Evolutionary conservation across 2,888 invertebrate species (phyloP).

Genomic region (Leucophenga maculata): DNA sequence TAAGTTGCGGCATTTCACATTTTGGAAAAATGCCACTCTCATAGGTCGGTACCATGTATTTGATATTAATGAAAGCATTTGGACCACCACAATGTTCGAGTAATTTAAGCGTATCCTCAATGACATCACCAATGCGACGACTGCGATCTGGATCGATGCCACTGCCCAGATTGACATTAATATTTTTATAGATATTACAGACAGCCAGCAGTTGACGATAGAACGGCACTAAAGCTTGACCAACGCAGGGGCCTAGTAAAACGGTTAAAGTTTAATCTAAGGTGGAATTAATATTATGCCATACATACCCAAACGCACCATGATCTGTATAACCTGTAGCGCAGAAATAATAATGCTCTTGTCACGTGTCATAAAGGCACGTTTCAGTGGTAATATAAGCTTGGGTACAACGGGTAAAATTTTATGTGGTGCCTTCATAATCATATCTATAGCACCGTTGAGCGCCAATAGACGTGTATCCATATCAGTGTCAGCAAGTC

Average conservation of each 20-base stretch:
- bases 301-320: slow-evolving; percentile 82
- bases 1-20: slow-evolving; percentile 38
- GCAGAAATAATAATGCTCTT: slow-evolving; percentile 86
- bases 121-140: slow-evolving; percentile 90
- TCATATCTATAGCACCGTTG: slow-evolving; percentile 88
- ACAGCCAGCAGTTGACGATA: slow-evolving; percentile 94
- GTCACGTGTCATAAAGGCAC: slow-evolving; percentile 88
- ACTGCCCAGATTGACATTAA: slow-evolving; percentile 84
- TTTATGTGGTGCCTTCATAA: slow-evolving; percentile 74
- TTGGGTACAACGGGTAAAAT: slow-evolving; percentile 89
- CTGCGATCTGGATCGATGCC: slow-evolving; percentile 89
- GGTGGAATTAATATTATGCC: neutral
- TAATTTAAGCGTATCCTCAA: slow-evolving; percentile 92
- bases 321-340: slow-evolving; percentile 86
- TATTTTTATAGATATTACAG: slow-evolving; percentile 84
- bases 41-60: slow-evolving; percentile 98
- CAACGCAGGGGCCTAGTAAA: slow-evolving; percentile 75
- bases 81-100: slow-evolving; percentile 94
- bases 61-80: slow-evolving; percentile 97
- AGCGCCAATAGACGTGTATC: slow-evolving; percentile 90
- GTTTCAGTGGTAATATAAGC: slow-evolving; percentile 92
- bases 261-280: neutral
- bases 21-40: slow-evolving; percentile 81
- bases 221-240: slow-evolving; percentile 95
- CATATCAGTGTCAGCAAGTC: slow-evolving; percentile 82